Conservation (phyloP, 2,797 vertebrate species). For the Oreochromis grahami region DNA sequence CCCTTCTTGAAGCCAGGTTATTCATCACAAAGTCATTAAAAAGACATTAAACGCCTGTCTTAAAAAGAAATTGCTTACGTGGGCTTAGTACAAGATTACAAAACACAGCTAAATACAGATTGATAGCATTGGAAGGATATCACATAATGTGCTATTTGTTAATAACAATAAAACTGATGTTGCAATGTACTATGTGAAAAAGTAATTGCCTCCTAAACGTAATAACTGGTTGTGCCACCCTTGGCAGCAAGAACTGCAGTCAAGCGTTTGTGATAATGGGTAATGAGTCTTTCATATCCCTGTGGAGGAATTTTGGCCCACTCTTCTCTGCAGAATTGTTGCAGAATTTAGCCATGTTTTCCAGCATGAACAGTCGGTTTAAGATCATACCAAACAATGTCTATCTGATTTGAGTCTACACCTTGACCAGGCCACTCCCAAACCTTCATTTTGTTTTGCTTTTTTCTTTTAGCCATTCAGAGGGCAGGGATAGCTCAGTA, state of each 20-base stretch:
- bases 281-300: not conserved
- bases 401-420: not conserved
- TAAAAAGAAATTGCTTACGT: not conserved
- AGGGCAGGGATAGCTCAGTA: too few relatives aligned
- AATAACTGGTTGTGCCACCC: not conserved
- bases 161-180: not conserved
- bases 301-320: not conserved
- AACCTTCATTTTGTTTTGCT: not conserved
- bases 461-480: not conserved
- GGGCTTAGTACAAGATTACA: not conserved
- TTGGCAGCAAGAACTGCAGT: not conserved
- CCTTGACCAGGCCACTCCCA: not conserved
- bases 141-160: not conserved
- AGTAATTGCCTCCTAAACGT: not conserved
- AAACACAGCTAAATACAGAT: not conserved
- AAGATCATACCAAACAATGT: not conserved
- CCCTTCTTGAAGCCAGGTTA: not conserved
- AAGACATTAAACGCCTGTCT: not conserved
- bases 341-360: not conserved
- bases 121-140: not conserved
- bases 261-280: not conserved
- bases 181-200: not conserved
- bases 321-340: not conserved
- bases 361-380: not conserved
- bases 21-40: not conserved